A percentile compares a stretch with the other conserved stretches of the same genome.
Evolutionary conservation across 2,888 invertebrate species (phyloP).

Genomic region (Beris morrisii): DNA sequence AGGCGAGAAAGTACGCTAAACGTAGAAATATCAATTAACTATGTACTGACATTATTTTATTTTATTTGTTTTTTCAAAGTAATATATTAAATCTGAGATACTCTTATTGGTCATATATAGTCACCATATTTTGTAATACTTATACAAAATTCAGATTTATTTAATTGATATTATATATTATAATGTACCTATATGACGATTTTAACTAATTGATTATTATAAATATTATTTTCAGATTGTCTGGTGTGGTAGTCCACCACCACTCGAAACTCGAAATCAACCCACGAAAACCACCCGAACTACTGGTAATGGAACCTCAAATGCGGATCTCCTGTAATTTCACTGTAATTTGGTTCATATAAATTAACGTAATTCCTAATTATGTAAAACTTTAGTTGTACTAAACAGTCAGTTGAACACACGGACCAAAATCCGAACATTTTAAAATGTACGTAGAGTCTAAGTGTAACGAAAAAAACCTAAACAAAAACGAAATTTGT

Average conservation of each 20-base stretch:
- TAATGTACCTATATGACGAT: too few relatives aligned
- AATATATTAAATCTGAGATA: too few relatives aligned
- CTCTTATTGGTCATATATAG: too few relatives aligned
- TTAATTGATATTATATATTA: too few relatives aligned
- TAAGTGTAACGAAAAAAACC: not conserved
- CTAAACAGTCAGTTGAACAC: conserved; percentile 2
- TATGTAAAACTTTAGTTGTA: not conserved
- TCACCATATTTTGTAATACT: too few relatives aligned
- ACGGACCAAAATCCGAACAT: conserved; percentile 24
- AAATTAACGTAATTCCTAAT: not conserved
- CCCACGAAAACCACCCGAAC: conserved; percentile 70
- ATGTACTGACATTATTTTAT: too few relatives aligned
- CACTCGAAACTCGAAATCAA: conserved; percentile 51
- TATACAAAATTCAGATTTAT: too few relatives aligned
- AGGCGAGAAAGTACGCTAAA: too few relatives aligned
- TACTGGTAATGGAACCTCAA: conserved; percentile 64
- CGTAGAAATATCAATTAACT: too few relatives aligned
- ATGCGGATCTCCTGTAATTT: conserved; percentile 55
- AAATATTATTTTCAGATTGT: conserved; percentile 48
- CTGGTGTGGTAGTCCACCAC: conserved; percentile 55
- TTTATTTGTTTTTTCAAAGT: too few relatives aligned
- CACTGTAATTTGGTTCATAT: not conserved
- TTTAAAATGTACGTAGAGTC: not conserved
- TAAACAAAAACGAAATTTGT: not conserved
- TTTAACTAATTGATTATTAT: too few relatives aligned